A percentile compares a stretch with the other conserved stretches of the same genome.
Evolutionary conservation across 2,888 invertebrate genomes (phyloP).

Genomic region (Lycocerus yunnanus): DNA sequence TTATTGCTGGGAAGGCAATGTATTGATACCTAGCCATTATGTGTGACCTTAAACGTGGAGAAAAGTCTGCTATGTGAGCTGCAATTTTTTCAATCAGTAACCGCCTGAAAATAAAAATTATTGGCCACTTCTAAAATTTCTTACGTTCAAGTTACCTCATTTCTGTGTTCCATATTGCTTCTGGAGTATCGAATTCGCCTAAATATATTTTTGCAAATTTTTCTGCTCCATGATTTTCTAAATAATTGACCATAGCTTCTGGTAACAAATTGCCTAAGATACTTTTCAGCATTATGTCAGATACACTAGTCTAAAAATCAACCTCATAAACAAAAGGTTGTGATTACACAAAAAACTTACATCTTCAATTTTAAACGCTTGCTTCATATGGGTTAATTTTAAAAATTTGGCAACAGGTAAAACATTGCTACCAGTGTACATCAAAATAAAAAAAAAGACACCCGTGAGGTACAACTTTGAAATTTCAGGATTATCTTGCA

Average conservation of each 20-base stretch:
- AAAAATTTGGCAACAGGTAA: conserved; percentile 94
- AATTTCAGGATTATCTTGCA: conserved; percentile 95
- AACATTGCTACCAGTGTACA: conserved; percentile 98
- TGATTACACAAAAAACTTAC: conserved; percentile 57
- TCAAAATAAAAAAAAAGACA: conserved; percentile 96
- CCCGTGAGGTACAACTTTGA: conserved; percentile 94
- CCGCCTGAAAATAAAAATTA: conserved; percentile 60
- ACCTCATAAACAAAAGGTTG: neutral
- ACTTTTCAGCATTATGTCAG: conserved; percentile 90
- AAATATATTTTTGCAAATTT: conserved; percentile 97
- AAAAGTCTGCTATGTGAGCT: conserved; percentile 96
- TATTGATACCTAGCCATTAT: conserved; percentile 94
- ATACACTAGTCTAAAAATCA: conserved; percentile 53
- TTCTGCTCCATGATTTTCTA: conserved; percentile 97
- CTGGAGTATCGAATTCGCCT: conserved; percentile 99
- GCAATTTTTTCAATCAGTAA: conserved; percentile 97
- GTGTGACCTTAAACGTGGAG: conserved; percentile 91
- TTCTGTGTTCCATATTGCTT: conserved; percentile 98
- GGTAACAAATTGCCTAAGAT: conserved; percentile 93
- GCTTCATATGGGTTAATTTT: conserved; percentile 92
- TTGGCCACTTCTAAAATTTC: neutral
- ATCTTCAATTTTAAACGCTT: conserved; percentile 92
- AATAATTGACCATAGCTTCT: conserved; percentile 98
- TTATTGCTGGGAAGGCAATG: conserved; percentile 90
- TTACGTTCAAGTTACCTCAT: conserved; percentile 72